These are phyloP conservation scores for Antennarius striatus DNA, from an alignment of 2,113 vertebrate genomes.

Conservation along the genomic window DNA sequence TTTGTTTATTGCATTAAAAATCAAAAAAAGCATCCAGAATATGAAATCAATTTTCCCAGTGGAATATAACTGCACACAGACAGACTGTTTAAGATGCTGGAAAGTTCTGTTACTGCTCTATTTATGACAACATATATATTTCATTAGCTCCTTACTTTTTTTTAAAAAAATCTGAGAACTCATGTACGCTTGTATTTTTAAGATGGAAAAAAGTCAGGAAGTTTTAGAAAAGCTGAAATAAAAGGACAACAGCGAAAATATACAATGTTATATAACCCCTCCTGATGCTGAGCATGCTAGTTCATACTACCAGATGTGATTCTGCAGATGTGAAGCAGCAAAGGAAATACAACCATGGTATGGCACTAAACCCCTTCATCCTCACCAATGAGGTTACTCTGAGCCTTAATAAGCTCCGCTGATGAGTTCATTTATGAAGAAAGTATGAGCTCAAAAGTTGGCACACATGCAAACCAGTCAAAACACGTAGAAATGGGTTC, in stretches of 20 bases:
- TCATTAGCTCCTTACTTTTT: conserved; percentile 48
- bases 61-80: conserved; percentile 51
- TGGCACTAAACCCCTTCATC: conserved; percentile 3
- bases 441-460: conserved; percentile 58
- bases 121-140: conserved; percentile 61
- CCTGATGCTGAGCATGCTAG: conserved; percentile 13
- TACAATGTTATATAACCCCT: conserved; percentile 15
- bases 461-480: conserved; percentile 58
- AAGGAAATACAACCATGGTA: not conserved
- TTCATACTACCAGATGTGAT: conserved; percentile 25
- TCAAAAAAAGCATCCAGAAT: conserved; percentile 41
- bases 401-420: conserved; percentile 26
- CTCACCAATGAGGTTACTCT: not conserved
- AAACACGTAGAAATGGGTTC: conserved; percentile 64
- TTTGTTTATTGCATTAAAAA: conserved; percentile 42
- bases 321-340: not conserved
- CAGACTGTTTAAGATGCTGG: conserved; percentile 62
- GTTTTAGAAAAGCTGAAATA: conserved; percentile 5
- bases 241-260: conserved; percentile 4
- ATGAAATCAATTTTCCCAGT: conserved; percentile 34
- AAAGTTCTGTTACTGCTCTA: conserved; percentile 55
- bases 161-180: conserved; percentile 28
- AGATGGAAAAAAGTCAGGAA: conserved; percentile 28
- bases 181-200: conserved; percentile 14
- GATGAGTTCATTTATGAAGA: conserved; percentile 56